Evolutionary conservation across 2,797 vertebrate genomes (phyloP), one percentile per base, ranked within the genome.

Genomic region (Microcaecilia unicolor): DNA sequence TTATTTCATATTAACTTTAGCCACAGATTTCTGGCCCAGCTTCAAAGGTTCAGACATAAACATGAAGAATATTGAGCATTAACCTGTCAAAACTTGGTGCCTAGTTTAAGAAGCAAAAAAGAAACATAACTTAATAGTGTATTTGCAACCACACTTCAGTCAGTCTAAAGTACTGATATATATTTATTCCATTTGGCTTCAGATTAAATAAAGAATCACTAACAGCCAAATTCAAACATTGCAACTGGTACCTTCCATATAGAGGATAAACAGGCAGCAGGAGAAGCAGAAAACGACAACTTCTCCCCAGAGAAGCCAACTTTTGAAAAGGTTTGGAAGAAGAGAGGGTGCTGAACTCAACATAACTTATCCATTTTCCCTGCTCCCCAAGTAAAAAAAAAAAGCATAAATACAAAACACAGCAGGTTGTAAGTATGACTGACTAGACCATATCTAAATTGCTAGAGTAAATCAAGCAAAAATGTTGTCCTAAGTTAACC

Each of bases 81-180:
- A 72, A 58, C 20, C 34, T 63, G 58, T 45, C 48, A 67, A 61
- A 48, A 48, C 30, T 29, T 51, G 12, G 5, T 28, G 28, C 32
- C 28, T 34, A 32, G 52, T 51, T 64, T 51, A 42, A 48, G 26
- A 46, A 56, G 31, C n/a, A n/a, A 22, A 26, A 30, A 8, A 48
- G 18, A 43, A 51, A 28, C n/a, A 10, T 21, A 25, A 29, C 50
- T 24, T 12, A 22, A 36, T 34, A 41, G 44, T 5, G 4, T 45
- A 38, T 12, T 8, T 28, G 29, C 22, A 48, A 49, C 30, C 7
- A 3, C 18, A 20, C 18, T 17, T 14, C 16, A 48, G 22, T 50
- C 55, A 61, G 41, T 49, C 21, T 23, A 44, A n/a, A 4, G n/a
- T n/a, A n/a, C 33, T 23, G 16, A 37, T 28, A 18, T 19, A 7